Percentiles rank a stretch among this genome's conserved stretches.
These are phyloP conservation scores for Neocrepidodera transversa DNA, from an alignment of 2,888 invertebrate species.

Conservation along the genomic window DNA sequence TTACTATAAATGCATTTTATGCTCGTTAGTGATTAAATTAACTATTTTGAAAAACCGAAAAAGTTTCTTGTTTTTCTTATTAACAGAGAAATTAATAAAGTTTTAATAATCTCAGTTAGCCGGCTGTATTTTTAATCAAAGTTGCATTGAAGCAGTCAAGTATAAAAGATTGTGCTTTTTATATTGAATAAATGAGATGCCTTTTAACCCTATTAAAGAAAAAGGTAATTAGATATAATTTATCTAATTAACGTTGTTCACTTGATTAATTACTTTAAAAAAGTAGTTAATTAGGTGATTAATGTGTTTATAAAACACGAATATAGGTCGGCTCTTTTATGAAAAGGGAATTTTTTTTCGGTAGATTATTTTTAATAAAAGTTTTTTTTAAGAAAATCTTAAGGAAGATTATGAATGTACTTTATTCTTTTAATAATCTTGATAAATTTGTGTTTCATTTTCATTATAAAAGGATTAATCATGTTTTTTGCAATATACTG, in stretches of 20 bases:
- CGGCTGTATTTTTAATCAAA: slow-evolving; percentile 22
- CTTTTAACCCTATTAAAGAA: slow-evolving; percentile 26
- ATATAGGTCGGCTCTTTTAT: background rate
- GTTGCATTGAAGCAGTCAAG: slow-evolving; percentile 5
- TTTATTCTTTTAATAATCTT: too few relatives aligned
- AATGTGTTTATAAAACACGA: slow-evolving; percentile 21
- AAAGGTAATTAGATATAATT: slow-evolving; percentile 17
- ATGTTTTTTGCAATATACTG: too few relatives aligned
- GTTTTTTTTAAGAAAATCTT: background rate
- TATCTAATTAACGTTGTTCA: slow-evolving; percentile 21
- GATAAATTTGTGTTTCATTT: too few relatives aligned
- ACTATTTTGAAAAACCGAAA: too few relatives aligned
- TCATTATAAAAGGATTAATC: too few relatives aligned
- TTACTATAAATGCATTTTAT: too few relatives aligned
- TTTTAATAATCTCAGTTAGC: too few relatives aligned
- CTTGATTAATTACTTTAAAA: slow-evolving; percentile 17
- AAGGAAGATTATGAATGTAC: background rate
- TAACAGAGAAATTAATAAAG: too few relatives aligned
- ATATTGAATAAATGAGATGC: slow-evolving; percentile 28
- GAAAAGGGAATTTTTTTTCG: background rate
- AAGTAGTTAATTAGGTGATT: slow-evolving; percentile 13
- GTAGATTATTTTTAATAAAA: background rate
- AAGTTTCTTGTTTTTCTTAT: too few relatives aligned
- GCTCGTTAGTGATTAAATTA: too few relatives aligned
- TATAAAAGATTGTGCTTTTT: slow-evolving; percentile 22